Percentiles rank a stretch among this genome's conserved stretches.
phyloP scores from a whole-genome alignment of 2,113 vertebrate genomes.

The Erythrocercus mccallii region DNA sequence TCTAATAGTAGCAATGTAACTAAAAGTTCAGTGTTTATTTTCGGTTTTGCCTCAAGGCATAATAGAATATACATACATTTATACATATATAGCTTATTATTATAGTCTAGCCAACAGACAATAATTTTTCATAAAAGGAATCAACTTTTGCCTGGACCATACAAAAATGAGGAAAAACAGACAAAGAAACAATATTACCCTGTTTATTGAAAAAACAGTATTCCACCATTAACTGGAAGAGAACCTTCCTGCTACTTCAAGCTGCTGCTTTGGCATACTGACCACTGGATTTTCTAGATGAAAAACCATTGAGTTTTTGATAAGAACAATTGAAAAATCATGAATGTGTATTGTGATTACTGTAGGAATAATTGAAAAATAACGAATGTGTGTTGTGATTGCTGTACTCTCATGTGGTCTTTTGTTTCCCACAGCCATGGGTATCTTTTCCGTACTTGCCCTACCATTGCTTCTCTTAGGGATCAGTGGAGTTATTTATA shows the following conservation, averaged over 20 bases:
- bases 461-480: constrained; percentile 85
- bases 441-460: constrained; percentile 74
- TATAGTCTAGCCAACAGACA: not conserved
- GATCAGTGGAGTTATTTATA: constrained; percentile 86
- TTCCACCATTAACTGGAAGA: not conserved
- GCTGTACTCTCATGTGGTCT: not conserved
- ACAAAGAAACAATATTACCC: not conserved
- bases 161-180: not conserved
- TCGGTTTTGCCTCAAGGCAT: not conserved
- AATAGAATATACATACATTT: not conserved
- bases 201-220: not conserved
- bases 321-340: not conserved
- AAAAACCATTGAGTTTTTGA: not conserved
- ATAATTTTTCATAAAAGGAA: not conserved
- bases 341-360: not conserved
- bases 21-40: not conserved
- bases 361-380: not conserved
- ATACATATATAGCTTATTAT: not conserved
- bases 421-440: constrained; percentile 76
- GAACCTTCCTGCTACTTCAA: not conserved
- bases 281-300: not conserved
- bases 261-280: not conserved
- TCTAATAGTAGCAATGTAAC: not conserved
- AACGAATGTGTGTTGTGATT: not conserved
- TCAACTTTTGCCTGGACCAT: not conserved